Evolutionary conservation across 2,797 vertebrate species (phyloP).

Genomic region (Anniella stebbinsi): DNA sequence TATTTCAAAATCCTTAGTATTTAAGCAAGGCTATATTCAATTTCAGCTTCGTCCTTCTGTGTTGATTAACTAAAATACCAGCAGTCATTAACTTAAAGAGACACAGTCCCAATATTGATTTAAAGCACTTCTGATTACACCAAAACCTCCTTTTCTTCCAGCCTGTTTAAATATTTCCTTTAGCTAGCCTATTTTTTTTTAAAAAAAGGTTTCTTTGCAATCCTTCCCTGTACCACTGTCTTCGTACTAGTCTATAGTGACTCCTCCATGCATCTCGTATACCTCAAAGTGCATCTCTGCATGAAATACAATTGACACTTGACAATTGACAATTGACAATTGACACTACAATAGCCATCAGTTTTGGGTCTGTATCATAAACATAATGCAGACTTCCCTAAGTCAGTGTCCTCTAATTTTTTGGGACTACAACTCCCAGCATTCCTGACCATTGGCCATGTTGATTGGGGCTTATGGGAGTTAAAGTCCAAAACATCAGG

Average conservation of each 20-base stretch:
- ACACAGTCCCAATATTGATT: slow-evolving; percentile 31
- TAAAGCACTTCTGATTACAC: not conserved
- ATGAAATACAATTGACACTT: too few relatives aligned
- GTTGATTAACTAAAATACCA: slow-evolving; percentile 14
- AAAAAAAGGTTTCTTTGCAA: too few relatives aligned
- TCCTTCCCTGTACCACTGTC: not conserved
- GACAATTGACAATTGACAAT: too few relatives aligned
- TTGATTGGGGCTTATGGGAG: too few relatives aligned
- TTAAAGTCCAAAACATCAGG: too few relatives aligned
- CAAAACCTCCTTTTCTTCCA: not conserved
- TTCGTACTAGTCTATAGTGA: not conserved
- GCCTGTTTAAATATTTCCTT: not conserved
- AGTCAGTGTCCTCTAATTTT: too few relatives aligned
- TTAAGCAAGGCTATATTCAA: not conserved
- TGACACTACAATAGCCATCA: too few relatives aligned
- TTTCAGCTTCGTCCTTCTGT: not conserved
- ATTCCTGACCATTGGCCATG: too few relatives aligned
- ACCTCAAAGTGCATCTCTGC: not conserved
- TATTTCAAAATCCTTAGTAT: not conserved
- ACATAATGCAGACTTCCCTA: too few relatives aligned
- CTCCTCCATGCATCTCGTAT: not conserved
- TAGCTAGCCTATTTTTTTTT: not conserved
- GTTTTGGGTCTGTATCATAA: too few relatives aligned
- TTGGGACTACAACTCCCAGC: too few relatives aligned
- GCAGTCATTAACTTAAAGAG: slow-evolving; percentile 8